Percentiles rank a stretch among this genome's conserved stretches.
Evolutionary conservation across 30 jellyfish, hydroid and myxozoan species (phyloP).

Genomic region (Chrysaora quinquecirrha): DNA sequence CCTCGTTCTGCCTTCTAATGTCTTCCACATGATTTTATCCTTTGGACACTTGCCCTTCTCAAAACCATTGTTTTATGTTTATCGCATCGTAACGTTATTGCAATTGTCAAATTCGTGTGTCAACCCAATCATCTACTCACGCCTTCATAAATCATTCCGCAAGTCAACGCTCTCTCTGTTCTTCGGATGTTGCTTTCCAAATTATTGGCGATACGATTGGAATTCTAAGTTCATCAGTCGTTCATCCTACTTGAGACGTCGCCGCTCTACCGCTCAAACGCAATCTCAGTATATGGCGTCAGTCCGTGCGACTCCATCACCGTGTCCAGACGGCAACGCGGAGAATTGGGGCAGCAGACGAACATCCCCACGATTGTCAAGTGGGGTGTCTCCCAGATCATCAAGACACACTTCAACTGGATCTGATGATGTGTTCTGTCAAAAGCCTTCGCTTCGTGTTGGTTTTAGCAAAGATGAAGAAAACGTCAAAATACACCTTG

Average conservation of each 20-base stretch:
- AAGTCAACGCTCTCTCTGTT: constrained; percentile 51
- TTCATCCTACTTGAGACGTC: constrained; percentile 41
- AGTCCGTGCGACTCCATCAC: constrained; percentile 41
- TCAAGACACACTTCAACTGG: constrained; percentile 53
- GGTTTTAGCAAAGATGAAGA: constrained; percentile 17
- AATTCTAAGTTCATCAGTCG: constrained; percentile 67
- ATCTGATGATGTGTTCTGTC: constrained; percentile 53
- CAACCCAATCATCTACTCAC: constrained; percentile 91
- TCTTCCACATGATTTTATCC: constrained; percentile 46
- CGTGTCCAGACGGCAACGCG: constrained; percentile 7
- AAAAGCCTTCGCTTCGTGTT: constrained; percentile 29
- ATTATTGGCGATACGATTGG: constrained; percentile 66
- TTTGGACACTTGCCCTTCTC: constrained; percentile 7
- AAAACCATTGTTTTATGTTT: not conserved
- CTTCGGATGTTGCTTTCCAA: constrained; percentile 77
- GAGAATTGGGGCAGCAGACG: too few species aligned
- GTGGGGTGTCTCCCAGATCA: not conserved
- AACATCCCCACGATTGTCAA: not conserved
- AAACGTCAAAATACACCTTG: constrained; percentile 9
- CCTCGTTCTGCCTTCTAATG: constrained; percentile 78
- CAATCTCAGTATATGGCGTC: constrained; percentile 41
- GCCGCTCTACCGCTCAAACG: constrained; percentile 47
- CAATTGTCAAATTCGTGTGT: constrained; percentile 82
- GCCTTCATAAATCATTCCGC: constrained; percentile 87
- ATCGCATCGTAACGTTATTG: constrained; percentile 46